Evolutionary conservation across 2,888 invertebrate genomes (phyloP).

Genomic region (Troides helena): DNA sequence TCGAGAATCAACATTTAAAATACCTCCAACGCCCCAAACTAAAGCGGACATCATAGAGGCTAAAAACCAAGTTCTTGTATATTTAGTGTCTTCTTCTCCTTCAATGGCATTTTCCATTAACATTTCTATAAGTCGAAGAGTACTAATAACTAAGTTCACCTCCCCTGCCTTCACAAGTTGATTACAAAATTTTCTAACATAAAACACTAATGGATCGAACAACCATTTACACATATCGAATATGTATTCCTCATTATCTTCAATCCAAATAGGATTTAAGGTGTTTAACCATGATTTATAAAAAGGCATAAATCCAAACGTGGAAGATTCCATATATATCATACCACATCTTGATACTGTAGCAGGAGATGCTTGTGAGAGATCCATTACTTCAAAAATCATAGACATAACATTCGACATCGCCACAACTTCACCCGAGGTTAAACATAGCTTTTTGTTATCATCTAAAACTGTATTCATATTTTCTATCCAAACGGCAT

Average conservation of each 20-base stretch:
- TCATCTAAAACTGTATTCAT: slow-evolving; percentile 94
- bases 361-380: slow-evolving; percentile 91
- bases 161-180: slow-evolving; percentile 85
- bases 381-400: slow-evolving; percentile 93
- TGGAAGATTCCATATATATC: slow-evolving; percentile 93
- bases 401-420: slow-evolving; percentile 91
- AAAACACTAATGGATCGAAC: slow-evolving; percentile 86
- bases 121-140: slow-evolving; percentile 88
- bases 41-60: slow-evolving; percentile 87
- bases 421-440: slow-evolving; percentile 92
- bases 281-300: slow-evolving; percentile 89
- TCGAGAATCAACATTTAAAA: slow-evolving; percentile 86
- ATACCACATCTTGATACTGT: slow-evolving; percentile 94
- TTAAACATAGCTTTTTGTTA: slow-evolving; percentile 92
- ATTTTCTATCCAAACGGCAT: slow-evolving; percentile 95
- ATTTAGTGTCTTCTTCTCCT: slow-evolving; percentile 85
- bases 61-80: slow-evolving; percentile 86
- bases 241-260: slow-evolving; percentile 81
- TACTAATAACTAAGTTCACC: slow-evolving; percentile 85
- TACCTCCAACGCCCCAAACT: slow-evolving; percentile 93
- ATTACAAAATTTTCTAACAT: slow-evolving; percentile 84
- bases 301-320: slow-evolving; percentile 91
- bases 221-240: slow-evolving; percentile 86
- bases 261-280: slow-evolving; percentile 82
- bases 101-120: slow-evolving; percentile 85